Evolutionary conservation across 2,797 vertebrate genomes (phyloP).

Genomic region (Hemitrygon akajei): DNA sequence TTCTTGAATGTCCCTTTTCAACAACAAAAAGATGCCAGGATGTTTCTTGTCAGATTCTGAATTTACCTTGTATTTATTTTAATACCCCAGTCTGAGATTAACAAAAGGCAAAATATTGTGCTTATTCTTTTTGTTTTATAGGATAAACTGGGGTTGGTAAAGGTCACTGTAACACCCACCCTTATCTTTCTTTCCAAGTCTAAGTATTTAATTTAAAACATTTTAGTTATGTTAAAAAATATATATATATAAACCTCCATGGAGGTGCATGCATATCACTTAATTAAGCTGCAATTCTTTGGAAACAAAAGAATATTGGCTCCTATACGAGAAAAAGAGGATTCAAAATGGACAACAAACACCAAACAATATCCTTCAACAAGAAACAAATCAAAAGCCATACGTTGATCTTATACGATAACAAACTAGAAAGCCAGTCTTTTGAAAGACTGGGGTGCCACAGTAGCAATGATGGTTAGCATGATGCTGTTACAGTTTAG

Average conservation of each 20-base stretch:
- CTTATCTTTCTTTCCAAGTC: too few species aligned
- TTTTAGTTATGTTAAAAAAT: not conserved
- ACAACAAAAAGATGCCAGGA: not conserved
- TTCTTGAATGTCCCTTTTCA: not conserved
- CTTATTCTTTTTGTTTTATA: too few species aligned
- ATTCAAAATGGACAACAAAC: not conserved
- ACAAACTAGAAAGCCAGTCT: not conserved
- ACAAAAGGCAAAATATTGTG: too few species aligned
- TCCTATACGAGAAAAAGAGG: not conserved
- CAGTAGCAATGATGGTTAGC: too few species aligned
- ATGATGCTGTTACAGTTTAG: too few species aligned
- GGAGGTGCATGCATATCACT: not conserved
- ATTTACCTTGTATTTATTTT: not conserved
- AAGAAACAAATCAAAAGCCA: not conserved
- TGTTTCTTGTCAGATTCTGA: not conserved
- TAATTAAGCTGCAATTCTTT: not conserved
- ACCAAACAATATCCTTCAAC: not conserved
- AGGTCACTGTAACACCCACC: too few species aligned
- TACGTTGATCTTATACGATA: not conserved
- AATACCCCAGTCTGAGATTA: not conserved
- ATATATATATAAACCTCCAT: too few species aligned
- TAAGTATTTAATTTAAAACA: not conserved
- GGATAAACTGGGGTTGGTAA: too few species aligned
- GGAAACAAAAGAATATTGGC: not conserved
- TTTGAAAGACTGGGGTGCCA: not conserved